Evolutionary conservation across 1,140 invertebrate species (phyloP).

Genomic region (Brachionus plicatilis): DNA sequence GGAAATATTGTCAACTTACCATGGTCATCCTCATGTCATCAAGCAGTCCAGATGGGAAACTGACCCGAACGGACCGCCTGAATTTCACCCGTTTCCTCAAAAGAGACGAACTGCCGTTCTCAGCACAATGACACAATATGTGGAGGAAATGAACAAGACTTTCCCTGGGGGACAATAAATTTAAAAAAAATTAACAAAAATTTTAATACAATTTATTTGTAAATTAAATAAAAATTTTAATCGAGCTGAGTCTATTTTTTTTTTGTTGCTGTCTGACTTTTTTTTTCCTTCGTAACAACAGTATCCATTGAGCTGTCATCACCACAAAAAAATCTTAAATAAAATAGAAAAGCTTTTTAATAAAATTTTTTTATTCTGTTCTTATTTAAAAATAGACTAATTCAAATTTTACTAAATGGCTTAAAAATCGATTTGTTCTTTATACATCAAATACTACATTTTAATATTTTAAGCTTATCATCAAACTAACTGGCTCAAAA

Average conservation of each 20-base stretch:
- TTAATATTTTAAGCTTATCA: too few relatives aligned
- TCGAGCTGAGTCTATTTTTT: background rate
- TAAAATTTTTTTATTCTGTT: background rate
- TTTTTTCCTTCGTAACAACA: background rate
- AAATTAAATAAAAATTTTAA: background rate
- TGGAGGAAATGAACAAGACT: constrained; percentile 40
- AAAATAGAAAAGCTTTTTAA: background rate
- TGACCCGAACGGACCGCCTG: constrained; percentile 1
- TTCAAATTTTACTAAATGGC: background rate
- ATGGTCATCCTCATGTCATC: constrained; percentile 16
- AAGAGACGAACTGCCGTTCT: constrained; percentile 21
- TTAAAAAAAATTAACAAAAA: background rate
- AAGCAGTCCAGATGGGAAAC: constrained; percentile 36
- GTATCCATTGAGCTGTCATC: background rate
- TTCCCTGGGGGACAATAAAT: constrained; percentile 25
- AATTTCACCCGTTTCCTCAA: background rate
- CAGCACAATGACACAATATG: constrained; percentile 38
- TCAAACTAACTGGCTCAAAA: too few relatives aligned
- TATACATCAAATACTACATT: too few relatives aligned
- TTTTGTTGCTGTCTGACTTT: background rate
- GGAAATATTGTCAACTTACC: constrained; percentile 14
- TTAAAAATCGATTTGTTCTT: background rate
- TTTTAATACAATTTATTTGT: constrained; percentile 13
- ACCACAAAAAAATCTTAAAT: constrained; percentile 31
- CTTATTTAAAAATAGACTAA: background rate